phyloP scores from a whole-genome alignment of 2,888 invertebrate genomes.

The Eudemis profundana region DNA sequence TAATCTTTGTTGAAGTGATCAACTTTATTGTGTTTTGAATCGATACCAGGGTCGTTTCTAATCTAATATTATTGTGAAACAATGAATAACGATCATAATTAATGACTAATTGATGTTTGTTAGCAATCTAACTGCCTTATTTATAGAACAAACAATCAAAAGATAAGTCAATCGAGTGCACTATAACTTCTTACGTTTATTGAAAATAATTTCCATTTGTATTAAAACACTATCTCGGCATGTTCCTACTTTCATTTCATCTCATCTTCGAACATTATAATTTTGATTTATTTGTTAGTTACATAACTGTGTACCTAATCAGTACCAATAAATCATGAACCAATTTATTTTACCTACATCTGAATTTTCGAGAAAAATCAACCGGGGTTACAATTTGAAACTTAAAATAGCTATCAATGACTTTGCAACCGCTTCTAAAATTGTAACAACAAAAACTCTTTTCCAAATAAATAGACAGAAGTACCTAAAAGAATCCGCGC shows the following conservation, averaged over 20 bases:
- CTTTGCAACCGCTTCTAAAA: background rate
- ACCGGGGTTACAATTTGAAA: no score
- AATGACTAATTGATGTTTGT: background rate
- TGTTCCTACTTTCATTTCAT: no score
- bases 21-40: background rate
- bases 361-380: no score
- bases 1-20: background rate
- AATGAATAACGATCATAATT: background rate
- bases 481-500: background rate
- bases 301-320: no score
- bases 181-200: no score
- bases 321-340: no score
- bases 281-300: no score
- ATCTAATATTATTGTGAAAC: background rate
- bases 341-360: no score
- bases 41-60: background rate
- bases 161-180: background rate
- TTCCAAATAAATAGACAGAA: conserved; percentile 1
- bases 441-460: background rate
- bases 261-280: no score
- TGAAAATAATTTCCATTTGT: no score
- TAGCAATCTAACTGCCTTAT: background rate
- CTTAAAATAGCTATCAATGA: background rate
- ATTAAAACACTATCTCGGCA: no score
- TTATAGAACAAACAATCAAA: background rate